Evolutionary conservation across 2,113 vertebrate species (phyloP).

Genomic region (Oenanthe oenanthe): DNA sequence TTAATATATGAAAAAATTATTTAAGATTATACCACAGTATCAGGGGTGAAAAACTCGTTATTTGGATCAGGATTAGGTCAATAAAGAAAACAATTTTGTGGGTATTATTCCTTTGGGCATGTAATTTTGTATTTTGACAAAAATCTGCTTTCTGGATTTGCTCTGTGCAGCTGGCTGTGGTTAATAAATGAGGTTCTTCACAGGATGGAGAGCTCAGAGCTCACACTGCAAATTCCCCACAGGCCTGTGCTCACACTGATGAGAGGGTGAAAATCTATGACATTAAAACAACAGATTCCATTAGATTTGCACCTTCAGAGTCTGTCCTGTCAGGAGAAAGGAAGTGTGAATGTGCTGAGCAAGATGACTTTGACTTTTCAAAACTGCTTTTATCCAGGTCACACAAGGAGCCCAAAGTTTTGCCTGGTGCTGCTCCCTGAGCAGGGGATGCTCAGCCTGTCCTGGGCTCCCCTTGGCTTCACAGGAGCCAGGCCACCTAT

Average conservation of each 20-base stretch:
- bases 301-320: slow-evolving; percentile 72
- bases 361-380: slow-evolving; percentile 62
- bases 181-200: background rate
- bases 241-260: slow-evolving; percentile 12
- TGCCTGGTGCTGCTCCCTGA: background rate
- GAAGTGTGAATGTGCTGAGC: slow-evolving; percentile 74
- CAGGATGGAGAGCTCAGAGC: background rate
- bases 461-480: background rate
- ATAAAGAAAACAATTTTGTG: background rate
- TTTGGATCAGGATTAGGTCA: background rate
- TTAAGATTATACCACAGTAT: background rate
- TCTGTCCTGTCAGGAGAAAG: slow-evolving; percentile 45
- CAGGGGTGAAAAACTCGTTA: background rate
- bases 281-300: slow-evolving; percentile 64
- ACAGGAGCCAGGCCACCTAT: fast-evolving
- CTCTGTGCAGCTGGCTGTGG: background rate
- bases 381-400: slow-evolving; percentile 53
- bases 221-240: background rate
- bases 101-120: background rate
- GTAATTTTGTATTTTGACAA: background rate
- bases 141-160: background rate
- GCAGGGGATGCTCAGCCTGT: background rate
- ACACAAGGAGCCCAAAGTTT: slow-evolving; percentile 37
- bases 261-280: slow-evolving; percentile 20
- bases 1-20: background rate